Evolutionary conservation across 2,797 vertebrate species (phyloP), one percentile per base, ranked within the genome.

Genomic region (Neopelma chrysocephalum): DNA sequence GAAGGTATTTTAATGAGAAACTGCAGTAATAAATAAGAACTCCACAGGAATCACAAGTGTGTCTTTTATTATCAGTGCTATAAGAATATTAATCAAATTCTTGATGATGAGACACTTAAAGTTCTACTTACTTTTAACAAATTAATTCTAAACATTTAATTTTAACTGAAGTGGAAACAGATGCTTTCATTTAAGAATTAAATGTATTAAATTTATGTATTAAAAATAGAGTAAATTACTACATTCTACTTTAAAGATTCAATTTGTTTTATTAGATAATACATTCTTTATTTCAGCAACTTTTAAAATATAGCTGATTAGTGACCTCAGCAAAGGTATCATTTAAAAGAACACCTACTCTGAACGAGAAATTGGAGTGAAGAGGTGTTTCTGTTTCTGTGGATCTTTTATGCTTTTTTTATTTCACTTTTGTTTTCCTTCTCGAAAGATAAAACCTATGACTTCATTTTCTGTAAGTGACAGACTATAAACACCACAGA

Each of bases 121-220:
- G 6, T 87, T 82, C 79, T 90, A 80, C 22, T 40, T 69, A 48
- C n/a, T 69, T 87, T 87, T 91, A 77, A 66, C 13, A 82, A 83
- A 86, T 80, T 94, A 80, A 80, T 91, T 94, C 50, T 50, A 79
- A 93, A 85, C 32, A 60, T 92, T 88, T 90, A 84, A 88, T 87
- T 94, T 89, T 87, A 91, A 83, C 65, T 83, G 70, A 93, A 85
- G 82, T 85, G 79, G 76, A 93, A 96, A 68, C 68, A 93, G 73
- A 81, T 82, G 48, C 12, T 87, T 85, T 85, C 27, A 66, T 93
- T 89, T 85, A 82, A 47, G 38, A 50, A 53, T 53, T 53, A 53
- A 31, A 53, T 53, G 51, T 12, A 53, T 53, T 53, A 31, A 53
- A 53, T 31, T 6, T 47, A 50, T 29, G 21, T 42, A 69, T 84